Conservation (phyloP, 2,113 vertebrate species). For the Heliornis fulica region DNA sequence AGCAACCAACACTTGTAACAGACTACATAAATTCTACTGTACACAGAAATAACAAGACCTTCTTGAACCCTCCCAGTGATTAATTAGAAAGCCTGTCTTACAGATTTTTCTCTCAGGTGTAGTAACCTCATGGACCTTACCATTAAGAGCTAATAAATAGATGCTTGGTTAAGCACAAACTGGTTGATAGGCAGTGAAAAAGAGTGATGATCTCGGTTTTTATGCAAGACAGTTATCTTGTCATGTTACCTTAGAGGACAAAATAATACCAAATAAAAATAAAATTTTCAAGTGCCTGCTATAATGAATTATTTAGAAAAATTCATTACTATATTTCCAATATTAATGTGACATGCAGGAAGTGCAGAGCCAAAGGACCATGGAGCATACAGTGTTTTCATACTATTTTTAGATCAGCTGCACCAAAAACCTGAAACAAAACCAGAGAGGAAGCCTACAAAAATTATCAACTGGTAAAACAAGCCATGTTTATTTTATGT, state of each 20-base stretch:
- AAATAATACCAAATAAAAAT: conserved; percentile 65
- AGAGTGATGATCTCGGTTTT: conserved; percentile 68
- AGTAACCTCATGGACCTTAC: conserved; percentile 69
- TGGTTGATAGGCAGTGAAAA: conserved; percentile 68
- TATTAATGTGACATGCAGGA: not conserved
- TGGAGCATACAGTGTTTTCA: not conserved
- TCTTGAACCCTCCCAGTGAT: conserved; percentile 71
- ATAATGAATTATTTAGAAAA: conserved; percentile 37
- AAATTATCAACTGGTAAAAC: not conserved
- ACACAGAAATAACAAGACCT: conserved; percentile 67
- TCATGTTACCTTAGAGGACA: conserved; percentile 64
- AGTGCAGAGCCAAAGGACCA: not conserved
- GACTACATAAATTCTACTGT: conserved; percentile 58
- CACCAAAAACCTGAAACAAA: not conserved
- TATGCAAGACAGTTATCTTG: conserved; percentile 54
- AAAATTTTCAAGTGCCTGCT: conserved; percentile 35
- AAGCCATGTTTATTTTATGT: not conserved
- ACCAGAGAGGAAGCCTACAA: not conserved
- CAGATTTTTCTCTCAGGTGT: conserved; percentile 75
- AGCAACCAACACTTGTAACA: conserved; percentile 37
- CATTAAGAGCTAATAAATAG: conserved; percentile 78
- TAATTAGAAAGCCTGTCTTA: conserved; percentile 74
- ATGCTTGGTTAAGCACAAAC: conserved; percentile 75
- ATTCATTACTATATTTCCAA: not conserved
- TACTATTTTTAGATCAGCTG: not conserved